phyloP scores from a whole-genome alignment of 2,797 vertebrate species.

The Clarias pachynema region DNA sequence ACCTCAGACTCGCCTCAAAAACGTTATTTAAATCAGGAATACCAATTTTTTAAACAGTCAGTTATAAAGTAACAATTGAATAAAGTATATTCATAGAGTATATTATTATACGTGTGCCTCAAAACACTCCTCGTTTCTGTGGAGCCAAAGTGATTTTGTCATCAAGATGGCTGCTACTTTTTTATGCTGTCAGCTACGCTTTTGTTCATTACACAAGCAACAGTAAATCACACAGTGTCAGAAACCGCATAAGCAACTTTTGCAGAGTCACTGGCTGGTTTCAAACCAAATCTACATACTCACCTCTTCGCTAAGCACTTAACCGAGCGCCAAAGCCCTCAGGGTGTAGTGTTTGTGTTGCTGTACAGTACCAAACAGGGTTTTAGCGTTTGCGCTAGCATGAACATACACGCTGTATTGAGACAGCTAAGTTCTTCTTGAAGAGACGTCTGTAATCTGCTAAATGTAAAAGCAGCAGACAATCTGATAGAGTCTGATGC shows the following conservation, averaged over 20 bases:
- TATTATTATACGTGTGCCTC: not conserved
- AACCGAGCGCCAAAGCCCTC: not conserved
- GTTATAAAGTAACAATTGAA: not conserved
- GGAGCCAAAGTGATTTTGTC: constrained; percentile 1
- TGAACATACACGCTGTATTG: not conserved
- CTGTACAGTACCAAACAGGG: not conserved
- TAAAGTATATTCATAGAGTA: not conserved
- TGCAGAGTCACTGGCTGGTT: not conserved
- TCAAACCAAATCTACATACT: not conserved
- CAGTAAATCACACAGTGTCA: constrained; percentile 14
- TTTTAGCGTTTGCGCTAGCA: not conserved
- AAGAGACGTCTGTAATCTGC: not conserved
- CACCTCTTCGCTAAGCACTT: not conserved
- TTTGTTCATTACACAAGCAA: constrained; percentile 15
- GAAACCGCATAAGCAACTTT: not conserved
- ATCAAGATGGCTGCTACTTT: not conserved
- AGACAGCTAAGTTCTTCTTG: not conserved
- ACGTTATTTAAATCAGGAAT: not conserved
- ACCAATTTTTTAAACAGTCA: not conserved
- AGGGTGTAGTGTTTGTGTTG: not conserved
- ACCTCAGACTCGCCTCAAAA: not conserved
- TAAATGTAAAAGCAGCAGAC: not conserved
- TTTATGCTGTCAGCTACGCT: not conserved
- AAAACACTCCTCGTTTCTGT: not conserved
- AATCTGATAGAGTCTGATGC: not conserved